phyloP scores from a whole-genome alignment of 2,797 vertebrate genomes.

The Enteromius mattozi region DNA sequence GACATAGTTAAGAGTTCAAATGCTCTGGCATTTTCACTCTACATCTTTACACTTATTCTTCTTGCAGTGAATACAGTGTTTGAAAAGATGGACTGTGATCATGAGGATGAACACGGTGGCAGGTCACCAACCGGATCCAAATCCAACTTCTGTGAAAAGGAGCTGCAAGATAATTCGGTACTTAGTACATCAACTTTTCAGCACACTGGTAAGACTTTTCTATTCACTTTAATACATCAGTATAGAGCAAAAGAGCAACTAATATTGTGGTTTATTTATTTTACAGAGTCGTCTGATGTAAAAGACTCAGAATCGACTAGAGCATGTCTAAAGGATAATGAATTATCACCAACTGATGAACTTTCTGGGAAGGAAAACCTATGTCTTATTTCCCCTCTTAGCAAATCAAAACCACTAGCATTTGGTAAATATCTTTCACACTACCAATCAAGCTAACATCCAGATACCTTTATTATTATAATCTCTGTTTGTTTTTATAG shows the following conservation, averaged over 20 bases:
- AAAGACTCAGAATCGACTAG: conserved; percentile 53
- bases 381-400: conserved; percentile 22
- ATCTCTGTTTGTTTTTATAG: neutral
- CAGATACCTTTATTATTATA: neutral
- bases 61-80: conserved; percentile 38
- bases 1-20: conserved; percentile 24
- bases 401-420: conserved; percentile 28
- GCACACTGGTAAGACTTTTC: conserved; percentile 15
- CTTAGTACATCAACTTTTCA: neutral
- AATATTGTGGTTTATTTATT: conserved; percentile 3
- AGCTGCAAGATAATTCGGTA: neutral
- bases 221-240: neutral
- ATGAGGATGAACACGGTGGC: neutral
- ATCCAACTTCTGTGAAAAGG: neutral
- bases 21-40: conserved; percentile 14
- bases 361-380: conserved; percentile 41
- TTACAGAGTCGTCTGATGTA: conserved; percentile 55
- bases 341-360: conserved; percentile 54
- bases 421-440: conserved; percentile 42
- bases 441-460: neutral
- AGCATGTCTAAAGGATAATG: conserved; percentile 50
- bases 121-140: conserved; percentile 9
- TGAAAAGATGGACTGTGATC: conserved; percentile 43
- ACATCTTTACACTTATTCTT: conserved; percentile 7
- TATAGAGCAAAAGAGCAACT: neutral